Evolutionary conservation across 2,888 invertebrate genomes (phyloP).

Genomic region (Drosophila prostipennis): DNA sequence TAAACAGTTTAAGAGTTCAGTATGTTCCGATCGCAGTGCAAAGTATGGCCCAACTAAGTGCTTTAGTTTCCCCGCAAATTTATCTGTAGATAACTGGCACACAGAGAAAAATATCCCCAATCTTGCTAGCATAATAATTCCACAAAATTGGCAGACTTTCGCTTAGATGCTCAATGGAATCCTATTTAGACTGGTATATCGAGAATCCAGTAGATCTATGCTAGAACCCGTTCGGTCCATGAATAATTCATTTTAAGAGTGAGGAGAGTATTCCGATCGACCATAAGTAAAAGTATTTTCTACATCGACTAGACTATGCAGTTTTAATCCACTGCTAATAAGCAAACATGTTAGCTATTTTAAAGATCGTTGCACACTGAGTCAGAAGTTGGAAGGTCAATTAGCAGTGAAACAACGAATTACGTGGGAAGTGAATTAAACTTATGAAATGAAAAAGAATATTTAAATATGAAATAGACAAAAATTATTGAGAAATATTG

Average conservation of each 20-base stretch:
- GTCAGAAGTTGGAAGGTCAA: neutral
- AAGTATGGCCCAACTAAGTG: conserved; percentile 34
- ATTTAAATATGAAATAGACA: neutral
- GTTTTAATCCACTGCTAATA: conserved; percentile 8
- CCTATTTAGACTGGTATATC: conserved; percentile 14
- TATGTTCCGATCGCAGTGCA: conserved; percentile 41
- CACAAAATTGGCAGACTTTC: neutral
- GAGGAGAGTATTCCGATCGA: conserved; percentile 4
- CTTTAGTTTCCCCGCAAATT: conserved; percentile 4
- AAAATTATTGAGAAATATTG: too few relatives aligned
- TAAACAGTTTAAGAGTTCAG: conserved; percentile 61
- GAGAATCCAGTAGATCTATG: conserved; percentile 9
- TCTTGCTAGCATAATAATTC: neutral
- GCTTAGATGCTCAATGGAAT: conserved; percentile 10
- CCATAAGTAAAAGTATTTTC: conserved; percentile 6
- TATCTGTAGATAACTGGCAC: conserved; percentile 2
- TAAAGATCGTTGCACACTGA: too few relatives aligned
- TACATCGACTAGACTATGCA: neutral
- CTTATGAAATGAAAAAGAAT: neutral
- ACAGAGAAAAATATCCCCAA: neutral
- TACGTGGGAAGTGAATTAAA: neutral
- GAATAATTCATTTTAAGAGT: conserved; percentile 18
- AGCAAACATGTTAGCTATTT: neutral
- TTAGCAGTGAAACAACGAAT: neutral
- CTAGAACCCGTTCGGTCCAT: conserved; percentile 11